These are phyloP conservation scores for Hoplodrina blanda DNA, from an alignment of 2,888 invertebrate species.

Conservation along the genomic window DNA sequence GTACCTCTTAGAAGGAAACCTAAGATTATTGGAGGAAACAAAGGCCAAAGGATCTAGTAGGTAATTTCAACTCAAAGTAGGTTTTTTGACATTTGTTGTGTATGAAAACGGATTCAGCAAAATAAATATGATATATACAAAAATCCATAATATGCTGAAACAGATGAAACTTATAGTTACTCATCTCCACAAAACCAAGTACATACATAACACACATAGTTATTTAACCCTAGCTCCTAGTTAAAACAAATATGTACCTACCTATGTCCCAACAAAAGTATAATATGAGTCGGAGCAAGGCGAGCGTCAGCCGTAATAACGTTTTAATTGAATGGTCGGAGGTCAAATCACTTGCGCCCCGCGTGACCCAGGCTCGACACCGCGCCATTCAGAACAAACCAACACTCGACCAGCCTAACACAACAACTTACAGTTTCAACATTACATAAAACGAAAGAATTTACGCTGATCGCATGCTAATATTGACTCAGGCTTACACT, in stretches of 20 bases:
- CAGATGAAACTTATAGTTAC: background rate
- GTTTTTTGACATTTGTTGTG: too few relatives aligned
- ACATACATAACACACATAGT: slow-evolving; percentile 4
- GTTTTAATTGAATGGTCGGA: slow-evolving; percentile 89
- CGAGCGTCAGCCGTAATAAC: slow-evolving; percentile 76
- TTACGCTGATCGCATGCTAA: slow-evolving; percentile 54
- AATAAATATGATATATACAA: background rate
- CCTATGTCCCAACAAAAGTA: slow-evolving; percentile 58
- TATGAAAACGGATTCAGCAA: background rate
- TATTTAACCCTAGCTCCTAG: slow-evolving; percentile 24
- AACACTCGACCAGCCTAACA: slow-evolving; percentile 32
- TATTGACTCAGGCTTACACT: slow-evolving; percentile 59
- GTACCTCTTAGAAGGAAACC: slow-evolving; percentile 7
- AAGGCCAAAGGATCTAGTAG: too few relatives aligned
- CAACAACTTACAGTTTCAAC: slow-evolving; percentile 25
- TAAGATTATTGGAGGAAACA: background rate
- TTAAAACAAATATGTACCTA: slow-evolving; percentile 59
- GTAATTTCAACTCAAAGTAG: background rate
- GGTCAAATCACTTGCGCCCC: slow-evolving; percentile 89
- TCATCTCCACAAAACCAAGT: slow-evolving; percentile 7
- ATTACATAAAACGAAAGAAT: slow-evolving; percentile 49
- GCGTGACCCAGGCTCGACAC: slow-evolving; percentile 70
- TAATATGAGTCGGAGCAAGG: slow-evolving; percentile 69
- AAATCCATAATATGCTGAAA: background rate
- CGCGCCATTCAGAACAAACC: slow-evolving; percentile 49